These are phyloP conservation scores for Seladonia tumulorum DNA, from an alignment of 2,888 invertebrate genomes.

Conservation along the genomic window DNA sequence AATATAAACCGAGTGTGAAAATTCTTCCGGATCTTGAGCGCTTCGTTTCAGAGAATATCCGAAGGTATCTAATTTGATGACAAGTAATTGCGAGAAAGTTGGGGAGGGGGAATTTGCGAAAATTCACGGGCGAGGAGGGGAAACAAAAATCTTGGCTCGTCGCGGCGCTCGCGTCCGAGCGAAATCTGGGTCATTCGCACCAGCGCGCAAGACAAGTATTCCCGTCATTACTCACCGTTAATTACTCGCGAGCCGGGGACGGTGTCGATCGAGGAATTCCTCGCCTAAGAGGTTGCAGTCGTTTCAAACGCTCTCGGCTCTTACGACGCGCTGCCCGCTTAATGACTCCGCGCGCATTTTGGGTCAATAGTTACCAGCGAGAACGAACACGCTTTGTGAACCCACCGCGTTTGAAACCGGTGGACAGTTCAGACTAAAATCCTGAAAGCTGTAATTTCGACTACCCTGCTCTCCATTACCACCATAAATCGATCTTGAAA, in stretches of 20 bases:
- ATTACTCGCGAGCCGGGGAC: conserved; percentile 40
- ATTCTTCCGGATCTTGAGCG: too few species aligned
- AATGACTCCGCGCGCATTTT: conserved; percentile 13
- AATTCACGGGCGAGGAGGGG: background rate
- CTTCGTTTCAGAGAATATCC: background rate
- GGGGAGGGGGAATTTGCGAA: background rate
- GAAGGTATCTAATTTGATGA: background rate
- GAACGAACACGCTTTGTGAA: background rate
- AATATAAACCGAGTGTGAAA: too few species aligned
- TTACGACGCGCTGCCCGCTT: conserved; percentile 2
- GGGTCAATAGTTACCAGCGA: conserved; percentile 3
- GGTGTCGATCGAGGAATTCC: conserved; percentile 47
- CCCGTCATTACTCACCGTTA: conserved; percentile 47
- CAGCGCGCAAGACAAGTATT: conserved; percentile 24
- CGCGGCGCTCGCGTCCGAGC: background rate
- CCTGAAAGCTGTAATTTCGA: background rate
- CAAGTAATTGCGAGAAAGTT: background rate
- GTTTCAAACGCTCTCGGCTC: conserved; percentile 2
- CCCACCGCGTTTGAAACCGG: background rate
- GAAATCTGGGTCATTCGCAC: conserved; percentile 21
- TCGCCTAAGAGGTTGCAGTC: conserved; percentile 8
- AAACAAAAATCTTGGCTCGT: background rate
- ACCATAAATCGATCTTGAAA: background rate
- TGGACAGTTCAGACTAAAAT: background rate
- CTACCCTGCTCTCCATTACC: background rate